Base-by-base conservation (phyloP, 1,140 invertebrate species). In the Myzus persicae region DNA sequence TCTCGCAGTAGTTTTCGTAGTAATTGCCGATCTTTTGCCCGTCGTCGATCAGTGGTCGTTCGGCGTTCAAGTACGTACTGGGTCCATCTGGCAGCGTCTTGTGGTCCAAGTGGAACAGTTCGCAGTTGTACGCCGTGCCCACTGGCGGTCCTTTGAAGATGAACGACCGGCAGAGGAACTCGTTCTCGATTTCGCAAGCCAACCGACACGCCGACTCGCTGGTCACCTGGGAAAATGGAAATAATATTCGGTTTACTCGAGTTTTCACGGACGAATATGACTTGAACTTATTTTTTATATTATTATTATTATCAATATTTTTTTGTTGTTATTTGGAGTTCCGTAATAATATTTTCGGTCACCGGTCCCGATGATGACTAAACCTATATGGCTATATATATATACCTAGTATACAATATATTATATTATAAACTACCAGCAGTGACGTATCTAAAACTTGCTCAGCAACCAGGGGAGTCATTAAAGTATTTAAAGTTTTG, bases 151-250 rank as follows among this genome's bases (percentile, higher is more conserved):
- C 97, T 82, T 97, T 96, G 95, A 97, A 99, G 59, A 99, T 95
- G 96, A 97, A 98, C 1, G 98, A 99, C 85, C 98, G 96, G 95
- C 98, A 99, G 2, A 99, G 96, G 95, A 99, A 99, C 95, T 99
- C 98, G 93, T 97, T 97, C 95, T 99, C 98, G 87, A 98, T 97
- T 95, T 98, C 98, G 95, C 98, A 99, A 67, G 98, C 98, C 81
- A 98, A 95, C 92, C 97, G 96, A 94, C 98, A 99, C 8, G 97
- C 98, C 0, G 97, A 96, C 94, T 98, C 97, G 46, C 97, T 97
- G 87, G 97, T 97, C 54, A 98, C 97, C 95, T 97, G 95, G 59
- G 14, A n/a, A 76, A 76, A 76, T 6, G n/a, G n/a, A 76, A 76
- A 76, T 76, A 76, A 76, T 36, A 18, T 76, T 76, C 31, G 31